Base-by-base conservation (phyloP, 2,888 invertebrate genomes). In the Zeuzera pyrina region DNA sequence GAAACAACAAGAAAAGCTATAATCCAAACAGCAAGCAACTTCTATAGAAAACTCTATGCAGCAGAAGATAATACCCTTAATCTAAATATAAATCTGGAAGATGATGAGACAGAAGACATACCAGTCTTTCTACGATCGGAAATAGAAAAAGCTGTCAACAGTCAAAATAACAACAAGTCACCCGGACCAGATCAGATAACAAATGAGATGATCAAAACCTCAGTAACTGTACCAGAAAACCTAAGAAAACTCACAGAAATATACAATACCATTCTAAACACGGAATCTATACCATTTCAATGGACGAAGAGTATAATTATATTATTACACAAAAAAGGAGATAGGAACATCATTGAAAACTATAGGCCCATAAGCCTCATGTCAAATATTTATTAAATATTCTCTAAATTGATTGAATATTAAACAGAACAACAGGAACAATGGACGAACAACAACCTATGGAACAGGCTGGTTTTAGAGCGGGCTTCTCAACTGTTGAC, bases 331-430 rank as follows among this genome's bases (percentile, higher is more conserved):
- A 46, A 49, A 22, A 49, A 45, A 35, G 46, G 49, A n/a, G 31
- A 41, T 10, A 42, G 21, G 24, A 21, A 39, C 11, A 35, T 43
- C 3, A 38, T 52, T 6, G 12, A 14, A 0, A 49, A 47, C 21
- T 51, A 47, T 12, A 41, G 47, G 15, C 43, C 43, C 0, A 51
- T 49, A 2, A 39, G 35, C 14, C 23, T 47, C 2, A 47, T 43
- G 34, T 42, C 41, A 2, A 45, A 40, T 10, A 2, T 42, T 5
- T 44, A 47, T 15, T 44, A 47, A 33, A 32, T 42, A 10, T 45
- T 47, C 22, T 38, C 45, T 1, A 42, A 44, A 19, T 30, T 43
- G 3, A 25, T 45, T n/a, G n/a, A n/a, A n/a, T n/a, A 16, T 22
- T 46, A 2, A 30, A 35, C 2, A 31, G 41, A 12, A 1, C 42